Conservation (phyloP, 2,797 vertebrate species). For the Acanthornis magna region DNA sequence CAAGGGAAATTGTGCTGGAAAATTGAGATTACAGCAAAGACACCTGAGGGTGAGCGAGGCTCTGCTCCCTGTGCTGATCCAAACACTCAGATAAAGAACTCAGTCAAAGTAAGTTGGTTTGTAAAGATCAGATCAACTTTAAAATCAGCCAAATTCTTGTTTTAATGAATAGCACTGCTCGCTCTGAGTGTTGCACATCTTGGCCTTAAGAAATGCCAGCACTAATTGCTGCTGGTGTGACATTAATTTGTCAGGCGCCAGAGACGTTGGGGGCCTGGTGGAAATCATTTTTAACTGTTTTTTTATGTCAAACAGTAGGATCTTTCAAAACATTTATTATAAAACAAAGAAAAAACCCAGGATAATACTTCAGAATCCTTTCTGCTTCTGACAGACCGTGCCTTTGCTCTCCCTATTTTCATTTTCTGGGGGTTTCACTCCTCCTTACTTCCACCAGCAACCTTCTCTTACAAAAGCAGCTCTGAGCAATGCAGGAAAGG, state of each 20-base stretch:
- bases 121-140: not conserved
- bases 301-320: not conserved
- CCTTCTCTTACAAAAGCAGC: not conserved
- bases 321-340: not conserved
- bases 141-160: not conserved
- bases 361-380: not conserved
- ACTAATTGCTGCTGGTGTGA: not conserved
- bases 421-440: not conserved
- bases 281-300: not conserved
- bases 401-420: not conserved
- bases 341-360: not conserved
- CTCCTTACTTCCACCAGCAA: not conserved
- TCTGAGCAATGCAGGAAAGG: not conserved
- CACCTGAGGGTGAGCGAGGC: not conserved
- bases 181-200: not conserved
- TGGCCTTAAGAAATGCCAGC: not conserved
- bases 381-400: not conserved
- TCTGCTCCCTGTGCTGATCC: not conserved
- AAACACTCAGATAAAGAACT: not conserved
- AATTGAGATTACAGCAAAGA: not conserved
- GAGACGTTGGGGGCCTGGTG: not conserved
- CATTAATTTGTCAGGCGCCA: not conserved
- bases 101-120: not conserved
- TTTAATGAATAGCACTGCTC: not conserved
- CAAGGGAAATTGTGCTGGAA: not conserved